Base-by-base conservation (phyloP, 2,888 invertebrate species). In the Aporophyla lueneburgensis region DNA sequence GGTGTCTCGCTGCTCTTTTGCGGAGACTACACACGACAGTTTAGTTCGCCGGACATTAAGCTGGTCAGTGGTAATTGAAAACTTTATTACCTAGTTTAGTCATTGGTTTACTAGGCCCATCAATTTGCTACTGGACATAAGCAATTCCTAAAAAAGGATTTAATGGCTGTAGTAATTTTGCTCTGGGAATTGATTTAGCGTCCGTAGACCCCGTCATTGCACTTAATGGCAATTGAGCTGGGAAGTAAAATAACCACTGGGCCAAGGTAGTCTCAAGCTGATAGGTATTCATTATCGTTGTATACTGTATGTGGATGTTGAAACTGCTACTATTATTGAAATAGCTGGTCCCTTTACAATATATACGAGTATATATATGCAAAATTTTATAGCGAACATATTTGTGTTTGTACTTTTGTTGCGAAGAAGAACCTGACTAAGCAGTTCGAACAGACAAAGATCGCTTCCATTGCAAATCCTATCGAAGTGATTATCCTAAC, bases 1-100 rank as follows among this genome's bases (percentile, higher is more conserved):
- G 91, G 89, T 91, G 90, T 94, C 90, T 91, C 91, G 89, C 85
- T 93, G 93, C 90, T 94, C 93, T 93, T 94, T 93, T 91, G 88
- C 84, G 84, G 61, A 78, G 84, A 92, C 90, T 83, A 79, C 78
- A 79, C 19, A 79, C 83, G 51, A 51, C 0, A 16, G 21, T 16
- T 56, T 27, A 69, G 56, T 10, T 5, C 12, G 33, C 49, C 14
- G 24, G 16, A 65, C 73, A 51, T 65, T 14, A 59, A 80, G 43
- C 40, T 68, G 43, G 21, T 27, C 51, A 71, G 14, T 43, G 56
- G 58, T 58, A 65, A 80, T 80, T 80, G 74, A 69, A 80, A 73
- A 53, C 16, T 68, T 69, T 68, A 66, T 62, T 61, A 27, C 54
- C 65, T 54, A 14, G 46, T 65, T 54, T 16, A 27, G 14, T 49